phyloP scores from a whole-genome alignment of 2,888 invertebrate species.

The Stenurella melanura region DNA sequence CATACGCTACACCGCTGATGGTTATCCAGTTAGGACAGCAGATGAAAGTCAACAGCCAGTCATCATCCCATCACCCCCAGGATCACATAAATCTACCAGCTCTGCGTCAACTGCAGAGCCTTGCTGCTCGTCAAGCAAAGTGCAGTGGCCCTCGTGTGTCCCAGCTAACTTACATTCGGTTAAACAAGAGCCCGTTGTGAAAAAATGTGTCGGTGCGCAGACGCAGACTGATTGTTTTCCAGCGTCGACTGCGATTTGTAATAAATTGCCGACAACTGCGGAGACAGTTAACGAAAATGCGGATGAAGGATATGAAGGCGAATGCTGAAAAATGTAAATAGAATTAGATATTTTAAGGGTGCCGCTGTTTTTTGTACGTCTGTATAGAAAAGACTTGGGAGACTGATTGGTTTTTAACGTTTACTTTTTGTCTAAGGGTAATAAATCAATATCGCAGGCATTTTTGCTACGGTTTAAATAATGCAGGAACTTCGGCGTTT shows the following conservation, averaged over 20 bases:
- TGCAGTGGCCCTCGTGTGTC: constrained; percentile 74
- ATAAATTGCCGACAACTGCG: constrained; percentile 41
- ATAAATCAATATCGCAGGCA: constrained; percentile 30
- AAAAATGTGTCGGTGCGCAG: constrained; percentile 78
- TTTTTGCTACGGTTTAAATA: constrained; percentile 9
- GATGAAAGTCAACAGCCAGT: constrained; percentile 72
- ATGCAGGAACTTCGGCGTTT: constrained; percentile 11
- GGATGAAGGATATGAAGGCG: constrained; percentile 92
- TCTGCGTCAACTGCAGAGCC: constrained; percentile 46
- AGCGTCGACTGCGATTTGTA: constrained; percentile 50
- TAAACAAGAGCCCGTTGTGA: constrained; percentile 45
- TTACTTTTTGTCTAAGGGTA: constrained; percentile 6
- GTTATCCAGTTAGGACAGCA: constrained; percentile 79
- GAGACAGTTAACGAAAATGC: constrained; percentile 84
- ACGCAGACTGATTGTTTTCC: constrained; percentile 73
- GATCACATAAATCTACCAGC: constrained; percentile 54
- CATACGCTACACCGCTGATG: constrained; percentile 86
- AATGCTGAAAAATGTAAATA: constrained; percentile 64
- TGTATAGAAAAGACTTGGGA: not conserved
- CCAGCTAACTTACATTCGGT: constrained; percentile 67
- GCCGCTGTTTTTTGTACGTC: constrained; percentile 10
- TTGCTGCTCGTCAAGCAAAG: constrained; percentile 37
- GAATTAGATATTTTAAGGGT: constrained; percentile 12
- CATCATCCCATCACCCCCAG: constrained; percentile 70
- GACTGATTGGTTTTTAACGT: constrained; percentile 35